Percentiles rank a stretch among this genome's conserved stretches.
phyloP scores from a whole-genome alignment of 2,888 invertebrate genomes.

The Pseudococcus viburni region DNA sequence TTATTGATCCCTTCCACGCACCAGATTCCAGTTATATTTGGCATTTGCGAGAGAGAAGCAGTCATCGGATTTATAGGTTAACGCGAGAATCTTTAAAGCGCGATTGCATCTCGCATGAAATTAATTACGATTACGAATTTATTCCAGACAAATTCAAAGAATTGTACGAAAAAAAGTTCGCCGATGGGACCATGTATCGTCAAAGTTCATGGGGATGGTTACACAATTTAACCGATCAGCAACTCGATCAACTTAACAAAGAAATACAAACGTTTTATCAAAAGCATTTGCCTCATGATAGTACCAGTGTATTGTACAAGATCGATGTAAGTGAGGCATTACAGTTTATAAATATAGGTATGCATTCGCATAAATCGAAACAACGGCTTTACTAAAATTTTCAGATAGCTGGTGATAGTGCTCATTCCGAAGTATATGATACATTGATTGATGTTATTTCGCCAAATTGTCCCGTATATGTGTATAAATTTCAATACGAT shows the following conservation, averaged over 20 bases:
- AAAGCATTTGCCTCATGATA: too few relatives aligned
- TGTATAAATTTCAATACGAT: neutral
- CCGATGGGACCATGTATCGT: neutral
- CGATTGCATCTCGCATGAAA: neutral
- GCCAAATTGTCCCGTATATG: neutral
- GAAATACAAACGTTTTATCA: neutral
- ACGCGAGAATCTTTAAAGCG: neutral
- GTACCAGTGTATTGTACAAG: too few relatives aligned
- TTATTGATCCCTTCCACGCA: neutral
- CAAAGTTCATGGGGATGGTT: neutral
- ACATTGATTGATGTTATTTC: neutral
- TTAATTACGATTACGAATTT: neutral
- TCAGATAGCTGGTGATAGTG: neutral
- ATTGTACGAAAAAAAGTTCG: neutral
- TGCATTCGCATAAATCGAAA: neutral
- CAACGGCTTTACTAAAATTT: neutral
- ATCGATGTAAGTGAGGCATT: too few relatives aligned
- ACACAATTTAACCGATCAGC: neutral
- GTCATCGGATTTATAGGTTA: neutral
- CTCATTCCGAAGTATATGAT: neutral
- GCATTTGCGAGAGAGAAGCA: conserved; percentile 37
- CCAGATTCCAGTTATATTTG: conserved; percentile 4
- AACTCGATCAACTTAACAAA: neutral
- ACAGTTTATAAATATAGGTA: too few relatives aligned
- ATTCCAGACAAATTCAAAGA: neutral